Conservation (phyloP, 2,113 vertebrate species). For the Neotoma lepida region DNA sequence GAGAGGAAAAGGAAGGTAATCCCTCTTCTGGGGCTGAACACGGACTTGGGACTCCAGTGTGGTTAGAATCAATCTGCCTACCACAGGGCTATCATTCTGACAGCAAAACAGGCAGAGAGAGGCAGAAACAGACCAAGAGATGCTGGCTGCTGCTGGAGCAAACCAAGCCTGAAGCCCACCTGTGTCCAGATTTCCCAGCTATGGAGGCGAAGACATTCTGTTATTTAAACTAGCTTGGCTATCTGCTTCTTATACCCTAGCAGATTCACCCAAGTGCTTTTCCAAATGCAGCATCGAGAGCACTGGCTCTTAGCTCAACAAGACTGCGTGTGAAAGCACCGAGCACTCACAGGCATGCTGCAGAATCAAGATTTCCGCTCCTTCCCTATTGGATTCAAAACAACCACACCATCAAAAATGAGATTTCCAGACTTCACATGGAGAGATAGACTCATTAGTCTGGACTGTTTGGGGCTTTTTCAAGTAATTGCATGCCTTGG, state of each 20-base stretch:
- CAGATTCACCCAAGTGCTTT: background rate
- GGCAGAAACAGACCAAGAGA: background rate
- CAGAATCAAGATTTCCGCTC: background rate
- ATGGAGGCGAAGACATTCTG: background rate
- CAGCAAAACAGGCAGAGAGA: fast-evolving
- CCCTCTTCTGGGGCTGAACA: background rate
- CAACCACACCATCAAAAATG: background rate
- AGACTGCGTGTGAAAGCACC: background rate
- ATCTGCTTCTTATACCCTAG: background rate
- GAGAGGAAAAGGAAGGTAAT: background rate
- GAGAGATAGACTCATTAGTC: background rate
- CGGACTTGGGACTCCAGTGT: background rate
- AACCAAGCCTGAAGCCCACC: background rate
- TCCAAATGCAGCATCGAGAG: fast-evolving
- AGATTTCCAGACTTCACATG: constrained; percentile 51
- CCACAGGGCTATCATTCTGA: background rate
- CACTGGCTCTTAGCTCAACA: background rate
- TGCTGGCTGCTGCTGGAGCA: background rate
- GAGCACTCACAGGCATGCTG: background rate
- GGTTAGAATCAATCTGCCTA: background rate
- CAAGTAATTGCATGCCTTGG: constrained; percentile 50
- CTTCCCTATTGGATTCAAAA: background rate
- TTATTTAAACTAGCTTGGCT: background rate
- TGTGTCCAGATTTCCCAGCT: background rate
- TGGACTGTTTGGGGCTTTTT: constrained; percentile 34